phyloP scores from a whole-genome alignment of 2,888 invertebrate genomes.

The Caenorhabditis drosophilae region DNA sequence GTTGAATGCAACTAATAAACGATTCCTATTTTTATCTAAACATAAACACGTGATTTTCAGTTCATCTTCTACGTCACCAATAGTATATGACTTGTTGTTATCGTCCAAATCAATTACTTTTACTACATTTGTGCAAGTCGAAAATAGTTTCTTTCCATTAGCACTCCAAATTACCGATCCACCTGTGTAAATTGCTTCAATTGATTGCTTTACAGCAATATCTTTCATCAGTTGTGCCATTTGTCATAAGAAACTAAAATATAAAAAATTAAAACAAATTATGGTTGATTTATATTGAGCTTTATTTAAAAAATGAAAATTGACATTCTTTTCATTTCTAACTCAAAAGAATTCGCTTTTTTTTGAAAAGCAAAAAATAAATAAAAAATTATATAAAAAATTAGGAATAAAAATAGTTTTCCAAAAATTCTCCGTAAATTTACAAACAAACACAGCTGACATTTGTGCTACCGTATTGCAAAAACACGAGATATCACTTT shows the following conservation, averaged over 20 bases:
- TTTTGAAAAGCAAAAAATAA: neutral
- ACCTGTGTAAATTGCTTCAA: constrained; percentile 58
- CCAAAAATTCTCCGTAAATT: too few species aligned
- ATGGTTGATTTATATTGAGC: constrained; percentile 1
- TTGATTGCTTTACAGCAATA: constrained; percentile 31
- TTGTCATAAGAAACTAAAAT: constrained; percentile 4
- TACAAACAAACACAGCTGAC: constrained; percentile 15
- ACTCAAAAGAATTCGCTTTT: neutral
- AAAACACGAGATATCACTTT: too few species aligned
- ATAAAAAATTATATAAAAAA: constrained; percentile 1
- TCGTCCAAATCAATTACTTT: constrained; percentile 58
- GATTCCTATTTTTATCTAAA: constrained; percentile 43
- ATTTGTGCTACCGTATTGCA: constrained; percentile 17
- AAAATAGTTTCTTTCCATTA: constrained; percentile 56
- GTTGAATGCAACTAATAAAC: constrained; percentile 58
- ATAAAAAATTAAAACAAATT: too few species aligned
- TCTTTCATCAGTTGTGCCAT: constrained; percentile 42
- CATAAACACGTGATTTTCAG: constrained; percentile 53
- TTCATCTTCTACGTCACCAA: constrained; percentile 57
- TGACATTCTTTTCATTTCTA: neutral
- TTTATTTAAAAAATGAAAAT: neutral
- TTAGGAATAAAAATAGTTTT: too few species aligned
- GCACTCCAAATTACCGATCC: constrained; percentile 58
- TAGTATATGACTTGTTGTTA: constrained; percentile 42
- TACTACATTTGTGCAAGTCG: constrained; percentile 60